Percentiles rank a stretch among this genome's conserved stretches.
These are phyloP conservation scores for Drosophila mimetica DNA, from an alignment of 2,888 invertebrate species.

Conservation along the genomic window DNA sequence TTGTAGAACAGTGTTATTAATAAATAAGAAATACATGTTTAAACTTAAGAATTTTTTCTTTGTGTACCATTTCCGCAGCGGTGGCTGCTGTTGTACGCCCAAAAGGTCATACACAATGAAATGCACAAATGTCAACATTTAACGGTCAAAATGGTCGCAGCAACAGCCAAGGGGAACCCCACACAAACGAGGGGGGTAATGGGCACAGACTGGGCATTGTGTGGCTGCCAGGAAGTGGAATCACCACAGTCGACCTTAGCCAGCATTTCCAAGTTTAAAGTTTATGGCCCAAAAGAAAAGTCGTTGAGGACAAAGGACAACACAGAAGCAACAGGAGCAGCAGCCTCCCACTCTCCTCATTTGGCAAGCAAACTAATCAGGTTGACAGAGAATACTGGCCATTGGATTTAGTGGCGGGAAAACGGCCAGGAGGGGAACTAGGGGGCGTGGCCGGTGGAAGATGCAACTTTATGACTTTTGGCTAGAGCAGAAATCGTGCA, in stretches of 20 bases:
- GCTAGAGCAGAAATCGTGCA: slow-evolving; percentile 43
- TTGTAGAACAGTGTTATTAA: too few relatives aligned
- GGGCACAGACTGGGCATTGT: slow-evolving; percentile 49
- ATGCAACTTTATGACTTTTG: slow-evolving; percentile 61
- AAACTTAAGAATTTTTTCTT: background rate
- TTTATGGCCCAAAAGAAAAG: slow-evolving; percentile 70
- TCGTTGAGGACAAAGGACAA: slow-evolving; percentile 59
- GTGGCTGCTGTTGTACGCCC: slow-evolving; percentile 63
- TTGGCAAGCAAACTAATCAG: slow-evolving; percentile 64
- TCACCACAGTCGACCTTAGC: slow-evolving; percentile 40
- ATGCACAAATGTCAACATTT: slow-evolving; percentile 80
- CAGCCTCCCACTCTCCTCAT: slow-evolving; percentile 21
- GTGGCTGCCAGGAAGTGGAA: slow-evolving; percentile 58
- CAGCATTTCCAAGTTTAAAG: slow-evolving; percentile 65
- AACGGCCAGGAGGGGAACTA: background rate
- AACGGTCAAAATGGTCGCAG: slow-evolving; percentile 73
- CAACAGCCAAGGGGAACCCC: slow-evolving; percentile 22
- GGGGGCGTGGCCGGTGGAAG: background rate
- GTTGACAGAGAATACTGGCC: slow-evolving; percentile 50
- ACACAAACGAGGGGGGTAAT: slow-evolving; percentile 8
- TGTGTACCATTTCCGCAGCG: slow-evolving; percentile 14
- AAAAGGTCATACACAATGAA: slow-evolving; percentile 77
- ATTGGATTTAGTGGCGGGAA: slow-evolving; percentile 2
- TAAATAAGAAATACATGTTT: too few relatives aligned
- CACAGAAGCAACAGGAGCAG: slow-evolving; percentile 43